Percentiles rank a stretch among this genome's conserved stretches.
phyloP scores from a whole-genome alignment of 2,888 invertebrate species.

The Cryptops parisi region DNA sequence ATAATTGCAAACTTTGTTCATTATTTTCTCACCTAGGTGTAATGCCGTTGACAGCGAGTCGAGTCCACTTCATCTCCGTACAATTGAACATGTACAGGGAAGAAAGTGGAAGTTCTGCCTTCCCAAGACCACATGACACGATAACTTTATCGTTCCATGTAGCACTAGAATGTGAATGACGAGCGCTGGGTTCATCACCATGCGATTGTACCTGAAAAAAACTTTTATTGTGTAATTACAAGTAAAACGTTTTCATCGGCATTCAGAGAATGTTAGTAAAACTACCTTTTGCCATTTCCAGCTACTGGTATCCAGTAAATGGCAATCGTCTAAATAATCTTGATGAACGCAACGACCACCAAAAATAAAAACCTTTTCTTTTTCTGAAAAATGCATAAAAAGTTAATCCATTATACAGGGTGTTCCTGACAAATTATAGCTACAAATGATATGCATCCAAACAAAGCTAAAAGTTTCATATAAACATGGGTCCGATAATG shows the following conservation, averaged over 20 bases:
- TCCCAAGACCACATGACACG: constrained; percentile 26
- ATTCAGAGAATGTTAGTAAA: background rate
- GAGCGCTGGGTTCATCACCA: constrained; percentile 21
- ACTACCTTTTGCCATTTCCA: constrained; percentile 25
- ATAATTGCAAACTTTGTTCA: too few relatives aligned
- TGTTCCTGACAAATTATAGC: too few relatives aligned
- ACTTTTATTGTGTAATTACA: background rate
- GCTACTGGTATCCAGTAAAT: constrained; percentile 22
- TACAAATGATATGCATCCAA: too few relatives aligned
- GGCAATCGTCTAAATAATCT: constrained; percentile 26
- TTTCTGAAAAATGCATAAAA: too few relatives aligned
- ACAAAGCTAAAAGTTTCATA: too few relatives aligned
- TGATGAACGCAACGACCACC: constrained; percentile 29
- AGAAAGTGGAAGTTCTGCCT: constrained; percentile 22
- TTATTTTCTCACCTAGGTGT: too few relatives aligned
- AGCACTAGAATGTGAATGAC: constrained; percentile 26
- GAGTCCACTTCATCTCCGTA: background rate
- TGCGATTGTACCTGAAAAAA: constrained; percentile 3
- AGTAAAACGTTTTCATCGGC: too few relatives aligned
- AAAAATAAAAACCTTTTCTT: constrained; percentile 27
- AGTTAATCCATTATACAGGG: too few relatives aligned
- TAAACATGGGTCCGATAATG: too few relatives aligned
- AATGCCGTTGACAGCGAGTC: background rate
- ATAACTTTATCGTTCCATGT: constrained; percentile 22
- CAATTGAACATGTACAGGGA: constrained; percentile 18